These are phyloP conservation scores for Pempheris klunzingeri DNA, from an alignment of 2,797 vertebrate genomes.

Conservation along the genomic window DNA sequence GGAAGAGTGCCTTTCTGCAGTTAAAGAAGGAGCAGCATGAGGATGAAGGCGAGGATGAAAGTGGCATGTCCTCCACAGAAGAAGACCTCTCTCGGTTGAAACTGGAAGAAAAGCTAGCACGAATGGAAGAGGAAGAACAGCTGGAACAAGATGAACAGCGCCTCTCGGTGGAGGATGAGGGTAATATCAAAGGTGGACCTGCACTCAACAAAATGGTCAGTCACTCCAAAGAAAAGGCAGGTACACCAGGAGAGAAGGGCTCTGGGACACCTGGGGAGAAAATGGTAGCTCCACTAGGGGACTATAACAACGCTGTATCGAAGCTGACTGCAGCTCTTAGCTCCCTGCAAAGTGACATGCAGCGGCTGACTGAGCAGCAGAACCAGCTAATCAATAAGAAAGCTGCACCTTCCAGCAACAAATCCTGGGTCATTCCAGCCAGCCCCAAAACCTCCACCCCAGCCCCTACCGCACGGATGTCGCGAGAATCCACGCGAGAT, in stretches of 20 bases:
- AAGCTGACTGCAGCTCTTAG: conserved; percentile 91
- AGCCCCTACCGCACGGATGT: conserved; percentile 68
- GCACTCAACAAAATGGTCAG: conserved; percentile 75
- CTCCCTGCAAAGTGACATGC: conserved; percentile 93
- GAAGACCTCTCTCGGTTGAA: conserved; percentile 77
- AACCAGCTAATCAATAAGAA: conserved; percentile 89
- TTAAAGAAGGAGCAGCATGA: conserved; percentile 88
- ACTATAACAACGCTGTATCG: conserved; percentile 93
- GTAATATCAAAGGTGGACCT: conserved; percentile 58
- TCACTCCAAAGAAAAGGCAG: conserved; percentile 79
- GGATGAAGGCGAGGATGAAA: conserved; percentile 58
- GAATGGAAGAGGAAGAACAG: conserved; percentile 80
- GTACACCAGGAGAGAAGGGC: conserved; percentile 60
- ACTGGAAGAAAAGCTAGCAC: conserved; percentile 85
- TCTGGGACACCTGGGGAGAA: conserved; percentile 80
- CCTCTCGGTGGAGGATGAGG: conserved; percentile 55
- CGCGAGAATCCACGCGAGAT: conserved; percentile 82
- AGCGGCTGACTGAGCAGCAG: conserved; percentile 92
- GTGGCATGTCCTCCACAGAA: conserved; percentile 70
- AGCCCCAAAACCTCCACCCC: conserved; percentile 77
- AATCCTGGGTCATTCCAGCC: conserved; percentile 90
- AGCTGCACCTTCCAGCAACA: conserved; percentile 56
- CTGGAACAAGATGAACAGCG: conserved; percentile 61
- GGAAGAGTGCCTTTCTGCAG: conserved; percentile 93
- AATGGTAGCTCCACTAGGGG: conserved; percentile 86